Evolutionary conservation across 2,797 vertebrate species (phyloP).

Genomic region (Knipowitschia caucasica): DNA sequence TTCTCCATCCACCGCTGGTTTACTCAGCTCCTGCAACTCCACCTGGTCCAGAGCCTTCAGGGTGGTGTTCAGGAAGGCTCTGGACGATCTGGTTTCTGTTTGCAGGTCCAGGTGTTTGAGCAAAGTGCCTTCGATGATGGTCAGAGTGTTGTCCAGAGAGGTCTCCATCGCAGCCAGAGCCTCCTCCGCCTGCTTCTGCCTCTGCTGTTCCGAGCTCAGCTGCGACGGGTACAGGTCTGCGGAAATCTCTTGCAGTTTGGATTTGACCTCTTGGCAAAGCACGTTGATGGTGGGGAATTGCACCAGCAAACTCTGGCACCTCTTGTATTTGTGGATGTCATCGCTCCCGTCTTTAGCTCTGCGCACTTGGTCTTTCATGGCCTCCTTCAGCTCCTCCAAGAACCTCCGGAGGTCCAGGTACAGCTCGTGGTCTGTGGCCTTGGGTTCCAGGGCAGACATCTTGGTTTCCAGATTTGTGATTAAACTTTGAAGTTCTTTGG

Average conservation of each 20-base stretch:
- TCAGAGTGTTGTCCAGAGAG: conserved; percentile 55
- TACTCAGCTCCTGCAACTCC: conserved; percentile 60
- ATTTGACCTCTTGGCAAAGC: conserved; percentile 52
- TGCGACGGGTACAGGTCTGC: conserved; percentile 71
- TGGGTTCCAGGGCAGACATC: conserved; percentile 59
- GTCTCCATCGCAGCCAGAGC: conserved; percentile 47
- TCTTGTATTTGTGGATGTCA: conserved; percentile 49
- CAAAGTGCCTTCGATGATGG: conserved; percentile 59
- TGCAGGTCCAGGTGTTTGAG: conserved; percentile 55
- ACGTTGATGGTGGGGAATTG: conserved; percentile 60
- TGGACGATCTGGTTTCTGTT: conserved; percentile 40
- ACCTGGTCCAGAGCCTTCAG: conserved; percentile 63
- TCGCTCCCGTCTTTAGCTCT: conserved; percentile 52
- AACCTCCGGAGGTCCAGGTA: conserved; percentile 71
- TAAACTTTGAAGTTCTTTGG: conserved; percentile 51
- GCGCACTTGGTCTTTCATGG: conserved; percentile 66
- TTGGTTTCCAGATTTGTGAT: conserved; percentile 71
- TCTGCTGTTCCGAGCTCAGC: conserved; percentile 53
- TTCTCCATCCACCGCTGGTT: conserved; percentile 63
- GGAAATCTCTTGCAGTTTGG: conserved; percentile 62
- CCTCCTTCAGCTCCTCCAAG: conserved; percentile 68
- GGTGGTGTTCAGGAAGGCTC: conserved; percentile 48
- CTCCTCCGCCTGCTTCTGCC: conserved; percentile 59
- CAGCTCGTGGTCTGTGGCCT: conserved; percentile 63
- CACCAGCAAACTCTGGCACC: conserved; percentile 58